Base-by-base conservation (phyloP, 2,888 invertebrate species). In the Furcula furcula region DNA sequence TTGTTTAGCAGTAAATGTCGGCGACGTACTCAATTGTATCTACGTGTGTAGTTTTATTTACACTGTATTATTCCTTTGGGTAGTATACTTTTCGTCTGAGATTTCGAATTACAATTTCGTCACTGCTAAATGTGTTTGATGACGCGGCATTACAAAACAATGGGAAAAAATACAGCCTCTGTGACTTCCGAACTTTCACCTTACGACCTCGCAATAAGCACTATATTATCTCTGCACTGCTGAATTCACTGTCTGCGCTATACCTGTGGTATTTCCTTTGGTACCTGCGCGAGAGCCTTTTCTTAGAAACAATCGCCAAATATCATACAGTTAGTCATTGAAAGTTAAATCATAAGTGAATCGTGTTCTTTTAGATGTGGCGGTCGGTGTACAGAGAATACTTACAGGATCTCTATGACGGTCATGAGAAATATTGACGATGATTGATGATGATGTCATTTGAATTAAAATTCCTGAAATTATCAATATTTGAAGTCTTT, bases 311-410 rank as follows among this genome's bases (percentile, higher is more conserved):
- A 45, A 47, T 51, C 60, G 58, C 55, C 61, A 54, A 72, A 73
- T 55, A 57, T 41, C 56, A 58, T 44, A 38, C 54, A 47, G 57
- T 77, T 79, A 81, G 76, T 80, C 82, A 81, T 71, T 72, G 58
- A 46, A 50, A 50, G 43, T 51, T 60, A 58, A 63, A 71, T 71
- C 61, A 69, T 65, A 72, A 62, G 40, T 48, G 38, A 55, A 58
- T 48, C 54, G 47, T 44, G 50, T 55, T 56, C 36, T 51, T 32
- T 37, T 7, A 37, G 50, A 52, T 51, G 47, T 63, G 53, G 50
- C 50, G 51, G 40, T 51, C 42, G 41, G 44, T 36, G 46, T 42
- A 35, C 38, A 28, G 29, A 29, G 38, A 44, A 40, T 37, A 28
- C 15, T 44, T 47, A 36, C 39, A 35, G 37, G 33, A 43, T 42